These are phyloP conservation scores for Schlechtendalia chinensis DNA, from an alignment of 1,140 invertebrate species.

Conservation along the genomic window DNA sequence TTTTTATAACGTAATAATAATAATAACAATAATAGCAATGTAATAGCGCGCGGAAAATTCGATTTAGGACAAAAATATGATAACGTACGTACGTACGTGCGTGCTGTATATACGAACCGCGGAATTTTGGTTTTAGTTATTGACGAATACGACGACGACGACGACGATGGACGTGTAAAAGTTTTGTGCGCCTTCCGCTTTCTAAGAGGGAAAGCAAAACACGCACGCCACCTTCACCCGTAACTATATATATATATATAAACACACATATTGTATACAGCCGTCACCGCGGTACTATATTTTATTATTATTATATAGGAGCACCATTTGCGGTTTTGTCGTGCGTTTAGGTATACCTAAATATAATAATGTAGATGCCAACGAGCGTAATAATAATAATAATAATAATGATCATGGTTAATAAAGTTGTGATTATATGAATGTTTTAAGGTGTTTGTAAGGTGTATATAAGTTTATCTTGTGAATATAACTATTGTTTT, in stretches of 20 bases:
- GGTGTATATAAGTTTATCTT: too few relatives aligned
- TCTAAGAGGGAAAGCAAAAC: slow-evolving; percentile 41
- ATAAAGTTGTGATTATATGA: too few relatives aligned
- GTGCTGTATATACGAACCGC: neutral
- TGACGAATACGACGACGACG: neutral
- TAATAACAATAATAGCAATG: too few relatives aligned
- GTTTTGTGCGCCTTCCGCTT: slow-evolving; percentile 42
- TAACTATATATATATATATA: neutral
- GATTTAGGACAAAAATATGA: neutral
- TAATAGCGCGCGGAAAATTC: too few relatives aligned
- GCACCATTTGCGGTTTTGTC: slow-evolving; percentile 27
- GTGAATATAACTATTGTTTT: too few relatives aligned
- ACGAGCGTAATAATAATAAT: too few relatives aligned
- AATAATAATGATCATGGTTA: too few relatives aligned
- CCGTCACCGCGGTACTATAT: neutral
- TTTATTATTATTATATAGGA: too few relatives aligned
- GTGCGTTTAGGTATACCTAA: neutral
- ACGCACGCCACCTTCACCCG: slow-evolving; percentile 4
- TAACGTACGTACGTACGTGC: neutral
- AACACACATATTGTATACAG: too few relatives aligned
- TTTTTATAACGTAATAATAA: too few relatives aligned
- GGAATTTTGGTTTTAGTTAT: neutral
- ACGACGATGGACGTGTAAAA: slow-evolving; percentile 26
- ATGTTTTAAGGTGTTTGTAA: too few relatives aligned
- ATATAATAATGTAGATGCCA: neutral